Base-by-base conservation (phyloP, 2,888 invertebrate genomes). In the Cataglyphis rosenhaueri region DNA sequence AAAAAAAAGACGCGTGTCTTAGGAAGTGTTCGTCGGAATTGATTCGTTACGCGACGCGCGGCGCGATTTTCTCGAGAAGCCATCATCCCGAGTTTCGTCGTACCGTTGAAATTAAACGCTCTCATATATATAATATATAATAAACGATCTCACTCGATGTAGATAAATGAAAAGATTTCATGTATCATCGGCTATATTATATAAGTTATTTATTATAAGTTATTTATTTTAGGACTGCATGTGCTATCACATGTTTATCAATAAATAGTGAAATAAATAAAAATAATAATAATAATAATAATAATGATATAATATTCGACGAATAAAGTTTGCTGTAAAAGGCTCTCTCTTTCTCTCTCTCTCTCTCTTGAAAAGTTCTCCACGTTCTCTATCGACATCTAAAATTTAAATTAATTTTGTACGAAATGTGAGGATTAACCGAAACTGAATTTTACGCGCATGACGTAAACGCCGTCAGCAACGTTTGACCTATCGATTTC, bases 401-500 rank as follows among this genome's bases (percentile, higher is more conserved):
- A 18, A 25, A 25, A 4, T 38, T 35, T 0, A 65, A 57, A 32
- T 15, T 29, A 78, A 44, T 44, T 59, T 48, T 2, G 32, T 25
- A 8, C 44, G 25, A 61, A 78, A 70, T 29, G n/a, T 6, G 44
- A 59, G 21, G 59, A 78, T 78, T 78, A 68, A 32, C 25, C 83
- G 87, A 78, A 81, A 86, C 81, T 85, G 76, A 87, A 87, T 88
- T 88, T 82, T 70, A 84, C 52, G 62, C 64, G 83, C 59, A 78
- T 81, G 84, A 78, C 84, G 84, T 87, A 87, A 84, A 87, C 35
- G 83, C 86, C 84, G 87, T 90, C 87, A 82, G 85, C 81, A 81
- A 84, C 85, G 88, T 89, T 90, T 89, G 84, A 91, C 90, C 91
- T 91, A 92, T 92, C 92, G 92, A 92, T 92, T 92, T 91, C 87